These are phyloP conservation scores for Epinephelus awoara DNA, from an alignment of 2,797 vertebrate species.

Conservation along the genomic window DNA sequence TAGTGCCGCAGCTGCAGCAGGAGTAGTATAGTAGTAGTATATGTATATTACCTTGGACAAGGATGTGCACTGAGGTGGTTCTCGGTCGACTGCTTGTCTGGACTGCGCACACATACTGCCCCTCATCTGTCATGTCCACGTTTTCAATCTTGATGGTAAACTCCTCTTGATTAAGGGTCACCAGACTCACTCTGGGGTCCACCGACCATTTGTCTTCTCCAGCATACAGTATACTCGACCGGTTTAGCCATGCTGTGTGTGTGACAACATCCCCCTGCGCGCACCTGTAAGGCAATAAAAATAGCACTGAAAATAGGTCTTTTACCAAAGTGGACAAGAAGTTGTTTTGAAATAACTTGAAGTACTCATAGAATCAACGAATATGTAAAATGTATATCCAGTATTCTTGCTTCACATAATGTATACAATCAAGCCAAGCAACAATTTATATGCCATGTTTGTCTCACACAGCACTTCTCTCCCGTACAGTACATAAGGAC, in stretches of 20 bases:
- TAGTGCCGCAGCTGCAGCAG: not conserved
- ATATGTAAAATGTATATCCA: not conserved
- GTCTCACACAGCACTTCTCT: not conserved
- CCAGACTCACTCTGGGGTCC: slow-evolving; percentile 87
- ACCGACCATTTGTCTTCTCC: slow-evolving; percentile 90
- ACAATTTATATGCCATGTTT: not conserved
- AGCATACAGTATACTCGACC: slow-evolving; percentile 88
- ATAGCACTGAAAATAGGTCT: slow-evolving; percentile 1
- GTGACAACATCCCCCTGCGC: slow-evolving; percentile 85
- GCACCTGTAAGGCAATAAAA: slow-evolving; percentile 76
- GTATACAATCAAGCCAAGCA: not conserved
- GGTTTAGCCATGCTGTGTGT: slow-evolving; percentile 89
- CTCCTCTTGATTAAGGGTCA: slow-evolving; percentile 85
- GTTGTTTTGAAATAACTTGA: not conserved
- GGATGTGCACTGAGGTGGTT: slow-evolving; percentile 86
- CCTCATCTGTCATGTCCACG: slow-evolving; percentile 87
- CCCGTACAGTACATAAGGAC: not conserved
- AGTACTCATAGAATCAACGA: not conserved
- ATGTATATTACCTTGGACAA: slow-evolving; percentile 84
- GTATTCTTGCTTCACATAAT: not conserved
- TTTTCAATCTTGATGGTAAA: slow-evolving; percentile 89
- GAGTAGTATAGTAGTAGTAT: no score
- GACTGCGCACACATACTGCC: slow-evolving; percentile 87
- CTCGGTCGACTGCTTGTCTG: slow-evolving; percentile 86
- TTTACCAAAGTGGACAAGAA: not conserved